Percentiles rank a stretch among this genome's conserved stretches.
phyloP scores from a whole-genome alignment of 2,113 vertebrate species.

The Ptilonorhynchus violaceus region DNA sequence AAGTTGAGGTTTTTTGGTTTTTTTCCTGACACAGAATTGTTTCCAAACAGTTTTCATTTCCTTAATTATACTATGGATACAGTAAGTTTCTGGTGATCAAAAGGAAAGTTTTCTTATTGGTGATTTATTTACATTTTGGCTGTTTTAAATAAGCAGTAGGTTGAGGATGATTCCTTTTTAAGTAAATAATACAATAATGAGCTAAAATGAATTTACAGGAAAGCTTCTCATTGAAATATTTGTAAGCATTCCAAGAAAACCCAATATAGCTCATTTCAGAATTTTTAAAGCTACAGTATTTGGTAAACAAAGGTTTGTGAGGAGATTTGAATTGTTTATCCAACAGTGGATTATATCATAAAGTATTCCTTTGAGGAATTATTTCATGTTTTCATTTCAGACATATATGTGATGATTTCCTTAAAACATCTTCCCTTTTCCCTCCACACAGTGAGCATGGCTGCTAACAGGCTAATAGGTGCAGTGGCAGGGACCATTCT shows the following conservation, averaged over 20 bases:
- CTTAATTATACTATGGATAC: not conserved
- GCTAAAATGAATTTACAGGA: not conserved
- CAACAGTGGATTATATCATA: not conserved
- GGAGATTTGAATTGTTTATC: not conserved
- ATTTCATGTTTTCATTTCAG: slow-evolving; percentile 58
- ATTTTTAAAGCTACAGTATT: not conserved
- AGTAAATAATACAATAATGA: not conserved
- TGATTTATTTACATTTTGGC: not conserved
- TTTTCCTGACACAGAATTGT: not conserved
- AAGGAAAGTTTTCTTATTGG: not conserved
- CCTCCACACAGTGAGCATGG: slow-evolving; percentile 99
- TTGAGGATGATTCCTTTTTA: not conserved
- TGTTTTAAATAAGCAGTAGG: not conserved
- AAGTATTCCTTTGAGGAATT: slow-evolving; percentile 26
- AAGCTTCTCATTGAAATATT: not conserved
- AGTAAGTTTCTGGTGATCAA: slow-evolving; percentile 21
- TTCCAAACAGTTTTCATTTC: not conserved
- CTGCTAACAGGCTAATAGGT: slow-evolving; percentile 99
- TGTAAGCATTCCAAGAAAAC: not conserved
- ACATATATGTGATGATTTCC: slow-evolving; percentile 54
- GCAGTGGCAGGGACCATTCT: slow-evolving; percentile 99
- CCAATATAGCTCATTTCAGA: not conserved
- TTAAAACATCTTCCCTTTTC: slow-evolving; percentile 85
- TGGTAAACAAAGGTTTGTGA: not conserved
- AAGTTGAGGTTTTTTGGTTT: accelerated